Evolutionary conservation across 2,888 invertebrate genomes (phyloP), one percentile per base, ranked within the genome.

Genomic region (Drosophila vallismaia): DNA sequence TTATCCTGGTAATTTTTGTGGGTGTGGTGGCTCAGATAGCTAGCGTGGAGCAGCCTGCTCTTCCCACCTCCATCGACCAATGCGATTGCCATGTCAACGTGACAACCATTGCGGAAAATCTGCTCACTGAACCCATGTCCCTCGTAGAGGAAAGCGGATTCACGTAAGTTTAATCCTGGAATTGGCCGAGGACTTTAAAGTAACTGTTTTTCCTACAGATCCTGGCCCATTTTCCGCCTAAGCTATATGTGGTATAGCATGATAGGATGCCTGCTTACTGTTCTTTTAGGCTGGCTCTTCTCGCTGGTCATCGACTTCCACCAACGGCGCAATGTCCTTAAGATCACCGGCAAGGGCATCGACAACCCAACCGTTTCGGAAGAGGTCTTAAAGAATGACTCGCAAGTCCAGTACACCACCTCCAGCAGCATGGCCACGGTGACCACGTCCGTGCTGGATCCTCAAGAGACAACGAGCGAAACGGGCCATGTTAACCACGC

Each of bases 201-300:
- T 36, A 26, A 55, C 26, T 42, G 7, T 5, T 4, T 24, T 24
- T 36, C 28, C 26, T 50, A 40, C 71, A 92, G 91, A 1, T 88
- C 90, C 9, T 90, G 90, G 86, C 92, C 93, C 89, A 90, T 97
- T 64, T 97, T 95, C 89, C 93, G 94, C n/a, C 92, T 97, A 57
- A 96, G 96, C 31, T 98, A 97, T 90, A 93, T 98, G 88, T 98
- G 97, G 97, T 98, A 97, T 92, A 96, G 97, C 6, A 94, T 94
- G 55, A 94, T 97, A 60, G 97, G 97, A 3, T 95, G 95, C 77
- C 76, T 94, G 3, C 92, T 95, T 0, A 97, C 96, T 0, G 91
- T 97, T 26, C 84, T 95, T 9, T 92, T 96, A 9, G 97, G 97
- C 0, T 91, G 96, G 45, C 57, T 94, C 2, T 94, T 95, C 38